Evolutionary conservation across 2,113 vertebrate species (phyloP).

Genomic region (Isurus oxyrinchus): DNA sequence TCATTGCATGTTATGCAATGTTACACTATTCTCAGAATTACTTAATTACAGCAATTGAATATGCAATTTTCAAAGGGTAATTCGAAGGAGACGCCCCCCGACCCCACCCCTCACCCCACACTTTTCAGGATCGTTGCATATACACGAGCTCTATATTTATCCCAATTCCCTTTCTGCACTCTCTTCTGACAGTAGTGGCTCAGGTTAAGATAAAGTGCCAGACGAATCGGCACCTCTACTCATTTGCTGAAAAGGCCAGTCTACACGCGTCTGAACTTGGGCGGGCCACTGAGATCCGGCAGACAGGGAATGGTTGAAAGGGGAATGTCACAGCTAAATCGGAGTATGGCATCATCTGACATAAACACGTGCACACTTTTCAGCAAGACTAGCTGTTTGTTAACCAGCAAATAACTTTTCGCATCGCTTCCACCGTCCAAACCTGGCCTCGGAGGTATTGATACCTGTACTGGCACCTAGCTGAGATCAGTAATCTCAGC

Average conservation of each 20-base stretch:
- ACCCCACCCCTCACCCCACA: neutral
- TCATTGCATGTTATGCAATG: neutral
- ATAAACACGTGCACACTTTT: neutral
- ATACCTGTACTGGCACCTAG: neutral
- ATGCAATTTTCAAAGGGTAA: neutral
- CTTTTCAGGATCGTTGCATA: neutral
- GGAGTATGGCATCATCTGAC: neutral
- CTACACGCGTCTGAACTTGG: neutral
- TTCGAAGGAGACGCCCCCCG: neutral
- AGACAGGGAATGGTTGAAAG: neutral
- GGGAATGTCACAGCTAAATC: neutral
- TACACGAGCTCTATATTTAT: neutral
- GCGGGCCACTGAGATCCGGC: too few species aligned
- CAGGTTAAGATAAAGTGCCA: neutral
- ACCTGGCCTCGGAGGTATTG: neutral
- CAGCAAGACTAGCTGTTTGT: neutral
- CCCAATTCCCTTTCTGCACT: neutral
- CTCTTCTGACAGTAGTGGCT: neutral
- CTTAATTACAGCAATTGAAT: neutral
- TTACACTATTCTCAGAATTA: neutral
- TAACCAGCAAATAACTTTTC: neutral
- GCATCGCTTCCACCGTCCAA: neutral
- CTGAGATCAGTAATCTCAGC: neutral
- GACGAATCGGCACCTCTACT: neutral
- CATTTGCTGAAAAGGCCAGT: neutral